Percentiles rank a stretch among this genome's conserved stretches.
Conservation (phyloP, 2,797 vertebrate genomes). For the Microtus agrestis region DNA sequence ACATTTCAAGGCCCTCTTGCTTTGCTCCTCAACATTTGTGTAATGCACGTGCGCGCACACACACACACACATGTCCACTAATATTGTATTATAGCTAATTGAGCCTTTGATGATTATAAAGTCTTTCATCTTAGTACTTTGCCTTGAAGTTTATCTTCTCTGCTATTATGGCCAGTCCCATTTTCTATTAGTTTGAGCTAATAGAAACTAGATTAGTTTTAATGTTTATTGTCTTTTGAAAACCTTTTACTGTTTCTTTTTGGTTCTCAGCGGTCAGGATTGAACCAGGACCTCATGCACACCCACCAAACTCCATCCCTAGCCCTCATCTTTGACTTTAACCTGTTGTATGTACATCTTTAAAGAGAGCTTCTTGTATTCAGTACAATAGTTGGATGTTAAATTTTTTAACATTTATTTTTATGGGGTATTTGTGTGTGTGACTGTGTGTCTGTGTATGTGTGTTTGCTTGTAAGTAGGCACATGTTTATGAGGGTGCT, state of each 20-base stretch:
- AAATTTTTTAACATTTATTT: not conserved
- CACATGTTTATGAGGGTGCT: not conserved
- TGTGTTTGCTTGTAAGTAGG: not conserved
- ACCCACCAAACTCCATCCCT: not conserved
- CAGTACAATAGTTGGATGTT: not conserved
- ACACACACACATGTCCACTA: not conserved
- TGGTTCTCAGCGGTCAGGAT: not conserved
- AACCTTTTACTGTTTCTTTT: not conserved
- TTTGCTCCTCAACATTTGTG: not conserved
- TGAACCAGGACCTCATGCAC: not conserved
- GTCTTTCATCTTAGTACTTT: not conserved
- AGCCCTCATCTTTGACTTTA: not conserved
- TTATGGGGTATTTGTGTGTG: not conserved
- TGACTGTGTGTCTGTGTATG: not conserved
- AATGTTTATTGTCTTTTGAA: not conserved
- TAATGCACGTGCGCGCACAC: no score
- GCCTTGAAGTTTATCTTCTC: not conserved
- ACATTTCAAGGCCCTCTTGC: not conserved
- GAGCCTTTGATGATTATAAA: not conserved
- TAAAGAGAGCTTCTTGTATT: not conserved
- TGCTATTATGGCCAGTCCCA: not conserved
- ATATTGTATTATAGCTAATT: not conserved
- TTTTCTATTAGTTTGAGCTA: not conserved
- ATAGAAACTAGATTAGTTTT: not conserved
- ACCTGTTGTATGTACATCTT: not conserved